Base-by-base conservation (phyloP, 2,113 vertebrate genomes). In the Hemiprocne comata region DNA sequence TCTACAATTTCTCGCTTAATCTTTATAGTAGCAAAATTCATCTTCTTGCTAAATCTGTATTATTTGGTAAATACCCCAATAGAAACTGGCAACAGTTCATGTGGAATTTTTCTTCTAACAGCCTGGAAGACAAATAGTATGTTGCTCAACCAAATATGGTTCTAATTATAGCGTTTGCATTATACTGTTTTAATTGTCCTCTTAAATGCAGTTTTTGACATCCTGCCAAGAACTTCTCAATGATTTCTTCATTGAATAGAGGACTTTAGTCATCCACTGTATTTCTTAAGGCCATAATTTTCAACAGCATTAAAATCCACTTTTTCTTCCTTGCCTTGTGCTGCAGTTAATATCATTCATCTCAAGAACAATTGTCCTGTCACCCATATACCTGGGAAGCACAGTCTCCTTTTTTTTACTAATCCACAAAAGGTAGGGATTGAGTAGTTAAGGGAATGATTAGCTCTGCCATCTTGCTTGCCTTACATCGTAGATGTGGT, bases 121-220 rank as follows among this genome's bases (percentile, higher is more conserved):
- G 88, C 67, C 89, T 95, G 67, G 87, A 97, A 95, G 87, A 94
- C 96, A 97, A 97, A 97, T 91, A 96, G 65, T 85, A 79, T 96
- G 88, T 96, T 96, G 95, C 95, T 97, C 96, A 92, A 85, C 81
- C 69, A 97, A 95, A 97, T 97, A 98, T 88, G 96, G 97, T 98
- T 98, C 97, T 97, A 98, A 98, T 98, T 98, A 98, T 97, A 98
- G 95, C 8, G n/a, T 96, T 97, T 94, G 81, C 90, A 95, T 98
- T 98, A 97, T 98, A 91, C 89, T 65, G 42, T 97, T 98, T 98
- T 98, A 98, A 98, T 98, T 98, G 97, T 98, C 97, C 95, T 96
- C 95, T 97, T 97, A 97, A 98, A 98, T 97, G 95, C 89, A 96
- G 75, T 93, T 83, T 97, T 97, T 98, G 97, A 97, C 86, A 93